Evolutionary conservation across 2,113 vertebrate genomes (phyloP).

Genomic region (Tretioscincus oriximinensis): DNA sequence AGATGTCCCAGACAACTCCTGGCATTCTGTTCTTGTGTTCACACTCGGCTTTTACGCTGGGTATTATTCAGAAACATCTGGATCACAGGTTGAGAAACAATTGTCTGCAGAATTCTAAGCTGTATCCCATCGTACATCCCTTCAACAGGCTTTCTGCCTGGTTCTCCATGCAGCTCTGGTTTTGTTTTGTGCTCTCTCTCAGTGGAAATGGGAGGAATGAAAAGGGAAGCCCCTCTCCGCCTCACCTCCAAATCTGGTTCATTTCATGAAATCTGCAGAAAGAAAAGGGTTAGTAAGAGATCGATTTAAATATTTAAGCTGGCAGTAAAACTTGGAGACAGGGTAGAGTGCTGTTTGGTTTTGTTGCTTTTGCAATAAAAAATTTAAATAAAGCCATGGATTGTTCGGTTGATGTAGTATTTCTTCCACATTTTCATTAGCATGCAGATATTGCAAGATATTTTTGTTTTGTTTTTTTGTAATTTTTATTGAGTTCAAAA

Average conservation of each 20-base stretch:
- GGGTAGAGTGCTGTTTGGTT: constrained; percentile 34
- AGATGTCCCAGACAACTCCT: too few relatives aligned
- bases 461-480: too few relatives aligned
- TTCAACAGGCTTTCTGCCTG: not conserved
- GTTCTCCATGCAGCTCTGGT: not conserved
- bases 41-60: too few relatives aligned
- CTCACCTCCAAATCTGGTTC: not conserved
- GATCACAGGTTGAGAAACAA: too few relatives aligned
- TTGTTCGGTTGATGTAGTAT: not conserved
- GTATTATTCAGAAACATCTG: too few relatives aligned
- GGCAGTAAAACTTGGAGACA: constrained; percentile 8
- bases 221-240: not conserved
- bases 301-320: constrained; percentile 42
- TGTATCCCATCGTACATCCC: not conserved
- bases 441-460: too few relatives aligned
- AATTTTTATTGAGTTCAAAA: too few relatives aligned
- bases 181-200: accelerated
- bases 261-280: not conserved
- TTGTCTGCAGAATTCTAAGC: constrained; percentile 40
- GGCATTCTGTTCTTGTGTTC: too few relatives aligned
- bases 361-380: constrained; percentile 65
- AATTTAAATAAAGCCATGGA: constrained; percentile 10
- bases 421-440: not conserved
- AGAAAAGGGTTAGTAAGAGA: constrained; percentile 22
- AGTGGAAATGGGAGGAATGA: not conserved